Conservation (phyloP, 2,113 vertebrate species). For the Salvelinus alpinus region DNA sequence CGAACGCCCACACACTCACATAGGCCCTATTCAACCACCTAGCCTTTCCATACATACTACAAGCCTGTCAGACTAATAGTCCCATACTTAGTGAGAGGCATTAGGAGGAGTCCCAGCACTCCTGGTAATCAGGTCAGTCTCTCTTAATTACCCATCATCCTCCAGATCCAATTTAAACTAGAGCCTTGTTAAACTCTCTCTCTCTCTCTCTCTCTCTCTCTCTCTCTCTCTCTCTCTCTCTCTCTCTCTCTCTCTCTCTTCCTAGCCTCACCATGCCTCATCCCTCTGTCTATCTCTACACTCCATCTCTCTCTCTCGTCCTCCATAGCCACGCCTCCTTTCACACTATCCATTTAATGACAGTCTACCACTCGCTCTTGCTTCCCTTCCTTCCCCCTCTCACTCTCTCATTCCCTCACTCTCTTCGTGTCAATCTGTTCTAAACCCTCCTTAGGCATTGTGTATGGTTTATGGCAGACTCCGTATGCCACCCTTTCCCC, state of each 20-base stretch:
- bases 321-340: not conserved
- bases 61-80: slow-evolving; percentile 16
- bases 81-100: slow-evolving; percentile 28
- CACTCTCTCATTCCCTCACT: no score
- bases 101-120: slow-evolving; percentile 26
- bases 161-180: slow-evolving; percentile 29
- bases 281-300: not conserved
- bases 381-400: not conserved
- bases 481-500: no score
- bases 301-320: not conserved
- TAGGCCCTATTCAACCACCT: not conserved
- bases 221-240: not conserved
- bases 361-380: not conserved
- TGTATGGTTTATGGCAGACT: no score
- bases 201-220: not conserved
- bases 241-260: not conserved
- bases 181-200: slow-evolving; percentile 3
- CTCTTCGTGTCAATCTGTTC: no score
- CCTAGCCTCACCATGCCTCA: not conserved
- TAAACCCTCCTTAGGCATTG: no score
- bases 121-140: slow-evolving; percentile 50
- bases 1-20: not conserved
- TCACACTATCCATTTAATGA: not conserved
- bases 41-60: not conserved
- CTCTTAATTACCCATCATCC: slow-evolving; percentile 52